These are phyloP conservation scores for Pterostichus niger DNA, from an alignment of 2,888 invertebrate genomes.

Conservation along the genomic window DNA sequence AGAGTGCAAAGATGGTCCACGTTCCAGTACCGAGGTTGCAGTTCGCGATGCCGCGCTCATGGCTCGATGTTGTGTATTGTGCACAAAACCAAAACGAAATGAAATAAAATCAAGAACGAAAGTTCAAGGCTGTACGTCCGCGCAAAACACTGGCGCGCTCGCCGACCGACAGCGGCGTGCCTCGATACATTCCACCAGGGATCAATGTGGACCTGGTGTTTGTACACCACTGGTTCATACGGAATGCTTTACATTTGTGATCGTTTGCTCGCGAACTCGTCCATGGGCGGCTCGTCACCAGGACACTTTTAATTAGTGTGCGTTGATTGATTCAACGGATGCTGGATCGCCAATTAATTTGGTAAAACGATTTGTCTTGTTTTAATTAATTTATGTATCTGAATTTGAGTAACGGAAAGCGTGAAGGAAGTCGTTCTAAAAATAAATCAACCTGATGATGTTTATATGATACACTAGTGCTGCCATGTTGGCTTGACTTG, in stretches of 20 bases:
- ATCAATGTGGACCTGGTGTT: neutral
- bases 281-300: constrained; percentile 1
- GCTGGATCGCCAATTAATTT: constrained; percentile 28
- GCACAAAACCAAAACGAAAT: constrained; percentile 55
- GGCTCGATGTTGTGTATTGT: constrained; percentile 12
- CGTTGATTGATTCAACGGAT: constrained; percentile 53
- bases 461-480: neutral
- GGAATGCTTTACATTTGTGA: constrained; percentile 18
- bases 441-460: neutral
- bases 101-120: constrained; percentile 63
- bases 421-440: neutral
- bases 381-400: constrained; percentile 54
- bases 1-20: too few relatives aligned
- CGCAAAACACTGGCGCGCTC: constrained; percentile 40
- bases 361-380: constrained; percentile 39
- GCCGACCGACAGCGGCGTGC: constrained; percentile 2
- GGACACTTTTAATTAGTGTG: constrained; percentile 22
- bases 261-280: constrained; percentile 1
- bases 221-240: neutral
- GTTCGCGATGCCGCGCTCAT: too few relatives aligned
- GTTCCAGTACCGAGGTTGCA: too few relatives aligned
- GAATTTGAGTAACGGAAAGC: constrained; percentile 27
- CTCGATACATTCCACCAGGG: too few relatives aligned
- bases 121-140: constrained; percentile 59
- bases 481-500: neutral